These are phyloP conservation scores for Nyctalus aviator DNA, from an alignment of 2,797 vertebrate species.

Conservation along the genomic window DNA sequence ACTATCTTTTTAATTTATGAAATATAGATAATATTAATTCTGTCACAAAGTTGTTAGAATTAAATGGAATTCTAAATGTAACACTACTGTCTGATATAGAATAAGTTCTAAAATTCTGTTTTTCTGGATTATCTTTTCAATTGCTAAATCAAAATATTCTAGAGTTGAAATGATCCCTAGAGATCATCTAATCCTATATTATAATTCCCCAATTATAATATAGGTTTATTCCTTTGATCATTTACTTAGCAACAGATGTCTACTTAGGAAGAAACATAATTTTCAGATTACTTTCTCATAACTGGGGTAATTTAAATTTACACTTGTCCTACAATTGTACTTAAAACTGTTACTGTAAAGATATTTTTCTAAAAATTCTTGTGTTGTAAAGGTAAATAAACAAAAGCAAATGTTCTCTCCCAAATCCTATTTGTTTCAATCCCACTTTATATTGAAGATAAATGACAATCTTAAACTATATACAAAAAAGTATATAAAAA, in stretches of 20 bases:
- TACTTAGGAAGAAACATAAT: not conserved
- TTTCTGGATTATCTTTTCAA: not conserved
- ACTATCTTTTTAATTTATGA: not conserved
- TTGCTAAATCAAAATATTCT: not conserved
- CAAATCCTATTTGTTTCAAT: not conserved
- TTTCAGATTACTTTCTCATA: not conserved
- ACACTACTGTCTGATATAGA: not conserved
- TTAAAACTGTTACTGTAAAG: not conserved
- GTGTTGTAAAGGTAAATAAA: not conserved
- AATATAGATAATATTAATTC: not conserved
- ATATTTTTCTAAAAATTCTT: not conserved
- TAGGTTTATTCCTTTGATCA: conserved; percentile 30
- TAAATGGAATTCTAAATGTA: not conserved
- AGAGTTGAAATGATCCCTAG: not conserved
- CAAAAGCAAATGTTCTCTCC: not conserved
- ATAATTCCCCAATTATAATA: not conserved
- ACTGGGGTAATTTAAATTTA: not conserved
- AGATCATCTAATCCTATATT: not conserved
- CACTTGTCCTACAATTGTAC: not conserved
- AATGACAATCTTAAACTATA: not conserved
- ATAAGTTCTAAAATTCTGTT: not conserved
- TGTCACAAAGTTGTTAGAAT: not conserved
- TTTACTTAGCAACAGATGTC: not conserved
- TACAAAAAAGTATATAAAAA: not conserved
- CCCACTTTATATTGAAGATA: not conserved